Base-by-base conservation (phyloP, 2,113 vertebrate species). In the Otolemur garnettii region DNA sequence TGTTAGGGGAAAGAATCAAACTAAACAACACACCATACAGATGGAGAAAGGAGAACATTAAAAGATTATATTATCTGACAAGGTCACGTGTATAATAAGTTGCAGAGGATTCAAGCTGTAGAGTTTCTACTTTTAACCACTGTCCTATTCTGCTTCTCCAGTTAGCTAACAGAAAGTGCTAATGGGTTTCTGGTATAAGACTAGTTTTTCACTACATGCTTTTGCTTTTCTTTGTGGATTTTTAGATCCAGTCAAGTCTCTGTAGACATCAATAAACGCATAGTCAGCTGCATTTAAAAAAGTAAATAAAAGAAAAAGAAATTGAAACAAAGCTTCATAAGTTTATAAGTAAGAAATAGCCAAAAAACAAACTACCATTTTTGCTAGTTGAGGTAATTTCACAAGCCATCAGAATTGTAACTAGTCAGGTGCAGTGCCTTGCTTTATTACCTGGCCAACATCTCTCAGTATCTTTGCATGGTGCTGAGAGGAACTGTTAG, bases 381-480 rank as follows among this genome's bases (percentile, higher is more conserved):
- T 64, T 81, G 72, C 91, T 22, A 94, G 64, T 17, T 59, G 14
- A 75, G 42, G 13, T 59, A 50, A 53, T 53, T 89, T 93, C 18
- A 83, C 38, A 84, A 87, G 7, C 15, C 50, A 83, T 66, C n/a
- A 50, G n/a, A 22, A 10, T 91, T 60, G 82, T 80, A 84, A 68
- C 22, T 66, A 28, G 14, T 94, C 53, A 35, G 59, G 50, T 88
- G 66, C 26, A 96, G 50, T 81, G 85, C 77, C 45, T 97, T 95
- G 19, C 28, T 87, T 94, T 95, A 96, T 95, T 93, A 93, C 45
- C 80, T 91, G 74, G n/a, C 22, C 86, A 95, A 50, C 1, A 88
- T 82, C 92, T 81, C 80, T 79, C 10, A 92, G 15, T 30, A 69
- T 45, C 7, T 79, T 24, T 75, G 89, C 69, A 74, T 50, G 2